A percentile compares a stretch with the other conserved stretches of the same genome.
phyloP scores from a whole-genome alignment of 37 sponge, comb jelly and placozoan species.

The Eunapius fragilis region DNA sequence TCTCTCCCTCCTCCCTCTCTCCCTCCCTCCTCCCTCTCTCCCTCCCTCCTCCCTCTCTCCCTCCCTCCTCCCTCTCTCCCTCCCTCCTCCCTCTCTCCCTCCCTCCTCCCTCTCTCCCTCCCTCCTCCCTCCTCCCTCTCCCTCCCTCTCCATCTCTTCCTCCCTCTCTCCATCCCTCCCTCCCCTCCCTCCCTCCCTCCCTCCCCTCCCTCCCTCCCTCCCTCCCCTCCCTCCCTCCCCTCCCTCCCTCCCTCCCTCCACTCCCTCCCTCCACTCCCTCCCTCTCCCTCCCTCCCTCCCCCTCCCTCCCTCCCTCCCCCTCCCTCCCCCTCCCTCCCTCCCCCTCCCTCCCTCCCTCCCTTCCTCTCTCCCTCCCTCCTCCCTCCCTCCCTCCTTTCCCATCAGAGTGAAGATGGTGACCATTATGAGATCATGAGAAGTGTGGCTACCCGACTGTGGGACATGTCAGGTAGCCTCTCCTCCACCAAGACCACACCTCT shows the following conservation, averaged over 20 bases:
- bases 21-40: neutral
- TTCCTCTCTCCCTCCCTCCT: neutral
- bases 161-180: neutral
- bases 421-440: neutral
- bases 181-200: neutral
- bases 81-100: neutral
- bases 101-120: neutral
- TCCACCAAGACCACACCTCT: neutral
- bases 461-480: neutral
- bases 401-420: neutral
- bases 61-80: neutral
- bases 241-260: slow-evolving; percentile 38
- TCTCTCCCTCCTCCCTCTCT: neutral
- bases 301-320: slow-evolving; percentile 21
- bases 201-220: neutral
- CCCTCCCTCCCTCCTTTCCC: neutral
- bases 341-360: neutral
- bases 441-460: neutral
- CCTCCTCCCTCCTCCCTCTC: neutral
- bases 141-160: slow-evolving; percentile 11
- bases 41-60: too few relatives aligned
- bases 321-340: slow-evolving; percentile 1
- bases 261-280: slow-evolving; percentile 47
- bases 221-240: neutral
- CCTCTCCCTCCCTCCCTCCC: slow-evolving; percentile 47